Evolutionary conservation across 2,888 invertebrate species (phyloP).

Genomic region (Pristionchus maxplancki): DNA sequence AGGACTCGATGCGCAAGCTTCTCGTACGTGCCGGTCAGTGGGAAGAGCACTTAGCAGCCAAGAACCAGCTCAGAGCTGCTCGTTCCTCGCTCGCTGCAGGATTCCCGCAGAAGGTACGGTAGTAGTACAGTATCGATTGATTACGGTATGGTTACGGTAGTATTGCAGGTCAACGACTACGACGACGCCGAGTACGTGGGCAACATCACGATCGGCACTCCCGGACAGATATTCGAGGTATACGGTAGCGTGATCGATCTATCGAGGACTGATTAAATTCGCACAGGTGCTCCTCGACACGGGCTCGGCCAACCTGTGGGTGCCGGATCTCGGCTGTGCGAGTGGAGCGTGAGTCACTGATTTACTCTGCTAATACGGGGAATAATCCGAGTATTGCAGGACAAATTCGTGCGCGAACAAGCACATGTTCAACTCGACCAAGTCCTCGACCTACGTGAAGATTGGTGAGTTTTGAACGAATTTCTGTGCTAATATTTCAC

Average conservation of each 20-base stretch:
- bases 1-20: not conserved
- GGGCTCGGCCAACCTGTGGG: constrained; percentile 70
- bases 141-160: not conserved
- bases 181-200: no score
- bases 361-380: not conserved
- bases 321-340: constrained; percentile 62
- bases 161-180: no score
- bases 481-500: no score
- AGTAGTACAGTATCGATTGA: no score
- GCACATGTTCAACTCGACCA: constrained; percentile 90
- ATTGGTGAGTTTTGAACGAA: no score
- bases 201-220: no score
- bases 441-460: constrained; percentile 87
- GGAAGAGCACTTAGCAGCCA: not conserved
- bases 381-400: not conserved
- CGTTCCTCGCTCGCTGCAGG: not conserved
- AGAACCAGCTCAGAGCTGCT: not conserved
- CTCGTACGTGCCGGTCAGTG: not conserved
- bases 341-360: not conserved
- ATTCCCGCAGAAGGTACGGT: no score
- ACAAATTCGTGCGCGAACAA: constrained; percentile 56
- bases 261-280: constrained; percentile 53
- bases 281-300: constrained; percentile 69
- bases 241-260: not conserved
- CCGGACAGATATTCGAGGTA: constrained; percentile 23